A percentile compares a stretch with the other conserved stretches of the same genome.
These are phyloP conservation scores for Dorcus parallelipipedus DNA, from an alignment of 2,888 invertebrate species.

Conservation along the genomic window DNA sequence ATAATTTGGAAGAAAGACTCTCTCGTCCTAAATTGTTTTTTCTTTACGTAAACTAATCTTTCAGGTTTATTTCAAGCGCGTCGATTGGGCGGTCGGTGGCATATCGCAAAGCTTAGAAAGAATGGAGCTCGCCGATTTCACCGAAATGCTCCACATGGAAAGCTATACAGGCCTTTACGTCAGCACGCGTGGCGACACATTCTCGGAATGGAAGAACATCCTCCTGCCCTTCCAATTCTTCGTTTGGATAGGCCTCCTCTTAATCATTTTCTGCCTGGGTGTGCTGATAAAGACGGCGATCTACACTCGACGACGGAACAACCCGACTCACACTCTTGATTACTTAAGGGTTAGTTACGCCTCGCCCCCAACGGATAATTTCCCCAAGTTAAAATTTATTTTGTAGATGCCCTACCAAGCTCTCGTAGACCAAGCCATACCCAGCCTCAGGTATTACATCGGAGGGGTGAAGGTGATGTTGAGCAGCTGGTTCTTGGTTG, in stretches of 20 bases:
- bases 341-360: too few species aligned
- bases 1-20: too few species aligned
- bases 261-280: not conserved
- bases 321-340: too few species aligned
- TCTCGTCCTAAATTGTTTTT: too few species aligned
- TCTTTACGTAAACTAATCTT: not conserved
- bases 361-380: too few species aligned
- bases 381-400: not conserved
- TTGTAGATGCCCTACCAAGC: conserved; percentile 10
- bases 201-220: not conserved
- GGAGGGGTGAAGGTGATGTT: conserved; percentile 9
- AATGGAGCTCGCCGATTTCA: conserved; percentile 9
- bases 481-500: conserved; percentile 18
- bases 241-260: not conserved
- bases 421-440: conserved; percentile 11
- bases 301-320: too few species aligned
- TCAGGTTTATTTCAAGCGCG: conserved; percentile 10
- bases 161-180: conserved; percentile 12
- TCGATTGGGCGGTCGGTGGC: conserved; percentile 17
- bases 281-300: not conserved
- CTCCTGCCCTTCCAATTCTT: not conserved
- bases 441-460: conserved; percentile 4
- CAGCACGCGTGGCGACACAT: not conserved
- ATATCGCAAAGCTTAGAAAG: conserved; percentile 11
- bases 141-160: conserved; percentile 16